These are phyloP conservation scores for Lepidocyrtoides sp. DNA, from an alignment of 2,888 invertebrate genomes.

Conservation along the genomic window DNA sequence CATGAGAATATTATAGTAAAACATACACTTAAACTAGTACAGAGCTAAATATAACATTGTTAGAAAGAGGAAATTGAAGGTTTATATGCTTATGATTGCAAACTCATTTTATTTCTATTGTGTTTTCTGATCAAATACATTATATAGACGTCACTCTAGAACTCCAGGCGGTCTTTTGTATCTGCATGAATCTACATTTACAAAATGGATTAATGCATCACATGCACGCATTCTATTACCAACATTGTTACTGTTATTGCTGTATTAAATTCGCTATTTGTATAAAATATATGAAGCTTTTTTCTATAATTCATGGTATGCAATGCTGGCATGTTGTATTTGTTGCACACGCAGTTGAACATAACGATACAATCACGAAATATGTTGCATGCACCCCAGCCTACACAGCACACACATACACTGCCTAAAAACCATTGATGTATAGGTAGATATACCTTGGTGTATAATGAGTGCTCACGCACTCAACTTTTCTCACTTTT, in stretches of 20 bases:
- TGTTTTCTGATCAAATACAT: not conserved
- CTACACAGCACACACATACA: not conserved
- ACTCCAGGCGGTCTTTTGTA: slow-evolving; percentile 33
- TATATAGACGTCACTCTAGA: slow-evolving; percentile 38
- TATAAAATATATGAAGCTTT: too few relatives aligned
- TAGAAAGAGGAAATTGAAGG: too few relatives aligned
- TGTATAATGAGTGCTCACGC: slow-evolving; percentile 3
- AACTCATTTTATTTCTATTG: not conserved
- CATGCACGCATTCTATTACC: slow-evolving; percentile 27
- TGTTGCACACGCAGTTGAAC: not conserved
- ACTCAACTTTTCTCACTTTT: slow-evolving; percentile 27
- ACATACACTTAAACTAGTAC: too few relatives aligned
- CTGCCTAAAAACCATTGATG: too few relatives aligned
- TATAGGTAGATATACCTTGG: not conserved
- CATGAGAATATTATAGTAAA: too few relatives aligned
- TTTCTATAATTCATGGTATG: not conserved
- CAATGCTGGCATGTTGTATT: not conserved
- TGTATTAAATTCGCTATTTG: not conserved
- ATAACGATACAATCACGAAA: not conserved
- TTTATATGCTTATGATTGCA: not conserved
- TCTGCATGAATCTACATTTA: slow-evolving; percentile 45
- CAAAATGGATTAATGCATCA: slow-evolving; percentile 49
- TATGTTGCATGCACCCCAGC: not conserved
- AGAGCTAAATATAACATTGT: too few relatives aligned
- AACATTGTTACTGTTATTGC: not conserved